Evolutionary conservation across 2,888 invertebrate genomes (phyloP).

Genomic region (Mesopsocus fuscifrons): DNA sequence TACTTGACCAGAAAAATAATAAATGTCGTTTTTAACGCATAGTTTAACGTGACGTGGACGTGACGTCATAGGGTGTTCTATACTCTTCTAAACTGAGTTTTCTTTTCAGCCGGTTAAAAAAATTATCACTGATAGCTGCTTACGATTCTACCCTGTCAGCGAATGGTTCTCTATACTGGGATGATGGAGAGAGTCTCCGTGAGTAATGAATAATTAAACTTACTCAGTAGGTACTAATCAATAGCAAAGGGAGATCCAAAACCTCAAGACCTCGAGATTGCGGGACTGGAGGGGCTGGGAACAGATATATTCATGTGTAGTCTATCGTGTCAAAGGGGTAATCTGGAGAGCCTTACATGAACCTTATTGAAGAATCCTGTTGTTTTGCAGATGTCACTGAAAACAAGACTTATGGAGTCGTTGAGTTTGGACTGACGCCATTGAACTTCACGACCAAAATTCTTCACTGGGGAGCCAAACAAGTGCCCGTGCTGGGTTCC

Average conservation of each 20-base stretch:
- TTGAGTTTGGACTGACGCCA: not conserved
- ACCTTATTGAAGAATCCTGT: no score
- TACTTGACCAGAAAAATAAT: no score
- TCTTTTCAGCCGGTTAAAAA: constrained; percentile 1
- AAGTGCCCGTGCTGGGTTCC: not conserved
- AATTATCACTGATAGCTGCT: not conserved
- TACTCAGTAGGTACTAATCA: not conserved
- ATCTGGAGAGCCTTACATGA: no score
- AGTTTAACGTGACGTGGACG: no score
- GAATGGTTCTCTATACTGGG: constrained; percentile 2
- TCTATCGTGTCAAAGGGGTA: no score
- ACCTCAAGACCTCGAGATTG: no score
- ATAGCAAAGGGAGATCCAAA: no score
- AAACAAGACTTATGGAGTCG: not conserved
- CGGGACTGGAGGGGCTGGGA: no score
- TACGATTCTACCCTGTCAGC: not conserved
- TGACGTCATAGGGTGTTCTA: no score
- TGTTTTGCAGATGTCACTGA: not conserved
- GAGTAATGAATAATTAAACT: not conserved
- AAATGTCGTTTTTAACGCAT: no score
- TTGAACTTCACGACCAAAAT: constrained; percentile 3
- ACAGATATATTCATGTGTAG: no score
- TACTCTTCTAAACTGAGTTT: no score
- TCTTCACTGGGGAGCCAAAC: not conserved
- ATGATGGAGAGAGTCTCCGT: constrained; percentile 8